These are phyloP conservation scores for Meiosimyza decipiens DNA, from an alignment of 2,888 invertebrate species.

Conservation along the genomic window DNA sequence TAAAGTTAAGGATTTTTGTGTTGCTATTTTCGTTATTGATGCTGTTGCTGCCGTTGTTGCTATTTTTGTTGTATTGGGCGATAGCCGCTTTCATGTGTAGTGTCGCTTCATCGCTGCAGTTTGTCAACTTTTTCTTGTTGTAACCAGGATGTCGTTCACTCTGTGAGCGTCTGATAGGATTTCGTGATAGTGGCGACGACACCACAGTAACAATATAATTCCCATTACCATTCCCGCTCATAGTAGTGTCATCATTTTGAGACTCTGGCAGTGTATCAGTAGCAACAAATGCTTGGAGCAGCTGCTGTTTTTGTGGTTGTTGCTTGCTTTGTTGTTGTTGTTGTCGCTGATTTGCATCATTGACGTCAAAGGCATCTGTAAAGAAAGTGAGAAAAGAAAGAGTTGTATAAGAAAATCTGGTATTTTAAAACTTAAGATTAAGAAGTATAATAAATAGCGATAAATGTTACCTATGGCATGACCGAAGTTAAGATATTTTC, in stretches of 20 bases:
- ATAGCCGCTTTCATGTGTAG: too few species aligned
- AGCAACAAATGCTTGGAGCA: neutral
- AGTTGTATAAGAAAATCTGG: constrained; percentile 43
- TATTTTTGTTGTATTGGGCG: constrained; percentile 40
- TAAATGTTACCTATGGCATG: too few species aligned
- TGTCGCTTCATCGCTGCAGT: constrained; percentile 46
- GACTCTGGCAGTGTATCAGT: neutral
- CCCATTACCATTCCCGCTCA: neutral
- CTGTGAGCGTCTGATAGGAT: constrained; percentile 65
- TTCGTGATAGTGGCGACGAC: constrained; percentile 59
- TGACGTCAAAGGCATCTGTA: constrained; percentile 12
- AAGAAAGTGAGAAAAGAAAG: constrained; percentile 47
- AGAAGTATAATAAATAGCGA: too few species aligned
- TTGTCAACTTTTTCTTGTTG: constrained; percentile 37
- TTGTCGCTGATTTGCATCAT: constrained; percentile 30
- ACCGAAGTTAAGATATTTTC: too few species aligned
- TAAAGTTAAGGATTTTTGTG: constrained; percentile 62
- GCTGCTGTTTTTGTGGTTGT: constrained; percentile 31
- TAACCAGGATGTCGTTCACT: constrained; percentile 56
- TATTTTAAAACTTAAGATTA: neutral
- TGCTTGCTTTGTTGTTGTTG: constrained; percentile 38
- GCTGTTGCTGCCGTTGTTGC: constrained; percentile 35
- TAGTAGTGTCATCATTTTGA: constrained; percentile 9
- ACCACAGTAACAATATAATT: too few species aligned
- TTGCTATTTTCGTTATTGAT: constrained; percentile 44